Base-by-base conservation (phyloP, 64 coral and sea anemone species). In the Stylophora pistillata region DNA sequence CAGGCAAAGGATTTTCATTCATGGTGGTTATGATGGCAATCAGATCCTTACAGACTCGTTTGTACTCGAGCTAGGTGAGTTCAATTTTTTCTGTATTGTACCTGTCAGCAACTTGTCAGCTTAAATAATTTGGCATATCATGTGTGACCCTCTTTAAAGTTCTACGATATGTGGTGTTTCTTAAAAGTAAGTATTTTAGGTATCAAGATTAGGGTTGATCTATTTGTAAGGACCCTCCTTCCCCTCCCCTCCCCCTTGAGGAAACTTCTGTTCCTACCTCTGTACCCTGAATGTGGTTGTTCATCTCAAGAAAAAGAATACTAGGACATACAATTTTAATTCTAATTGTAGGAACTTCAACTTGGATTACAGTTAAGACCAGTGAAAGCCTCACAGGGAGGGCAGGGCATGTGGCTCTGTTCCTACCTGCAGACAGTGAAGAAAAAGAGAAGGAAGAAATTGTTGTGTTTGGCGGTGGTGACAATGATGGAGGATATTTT, bases 1-100 rank as follows among this genome's bases (percentile, higher is more conserved):
- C 64, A 78, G 78, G 72, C 84, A 87, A 9, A 91, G 75, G 57
- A 70, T 95, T 29, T 92, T 98, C 37, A 92, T 98, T 78, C 92
- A 95, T 90, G 96, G 96, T 71, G 96, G 96, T 29, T 98, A 91
- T 77, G 89, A 98, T 83, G 96, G 96, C 10, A 81, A 75, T 65
- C 78, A 89, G 30, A 86, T 88, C 33, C 73, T 95, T 13, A 72
- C 71, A 34, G 96, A 98, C 89, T 87, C 96, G 1, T 98, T 98
- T 69, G 31, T 98, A 13, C 95, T 95, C 90, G 89, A 92, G 54
- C 17, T 98, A 30, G 93, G 96, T 98, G 53, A 92, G 89, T 90
- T 29, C 18, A 53, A 14, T 41, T 17, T 68, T 21, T 68, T 12
- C 21, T 7, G 12, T n/a, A 11, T 68, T 21, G 21, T n/a, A 47